A percentile compares a stretch with the other conserved stretches of the same genome.
phyloP scores from a whole-genome alignment of 1,140 invertebrate genomes.

The Hypothenemus hampei region DNA sequence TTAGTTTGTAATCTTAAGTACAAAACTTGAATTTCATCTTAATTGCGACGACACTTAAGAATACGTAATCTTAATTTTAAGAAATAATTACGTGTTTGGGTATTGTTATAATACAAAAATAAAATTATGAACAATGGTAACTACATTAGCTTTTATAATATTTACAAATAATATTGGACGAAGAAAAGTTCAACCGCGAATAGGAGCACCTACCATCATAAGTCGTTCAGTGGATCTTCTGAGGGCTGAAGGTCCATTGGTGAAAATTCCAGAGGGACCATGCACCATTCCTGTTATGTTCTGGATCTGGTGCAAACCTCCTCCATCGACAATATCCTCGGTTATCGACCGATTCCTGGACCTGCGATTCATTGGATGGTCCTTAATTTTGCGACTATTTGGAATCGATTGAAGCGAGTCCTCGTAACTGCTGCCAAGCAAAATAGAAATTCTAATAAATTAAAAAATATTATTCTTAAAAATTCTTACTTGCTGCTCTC shows the following conservation, averaged over 20 bases:
- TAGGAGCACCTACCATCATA: constrained; percentile 23
- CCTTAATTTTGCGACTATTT: constrained; percentile 20
- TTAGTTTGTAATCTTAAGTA: too few relatives aligned
- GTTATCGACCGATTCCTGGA: constrained; percentile 35
- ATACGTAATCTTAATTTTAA: too few relatives aligned
- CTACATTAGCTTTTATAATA: too few relatives aligned
- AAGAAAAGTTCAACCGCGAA: background rate
- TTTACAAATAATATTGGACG: background rate
- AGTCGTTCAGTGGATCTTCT: constrained; percentile 32
- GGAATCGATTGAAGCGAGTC: constrained; percentile 34
- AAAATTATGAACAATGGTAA: too few relatives aligned
- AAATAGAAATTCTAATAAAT: too few relatives aligned
- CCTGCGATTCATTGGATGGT: constrained; percentile 20
- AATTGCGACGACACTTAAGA: too few relatives aligned
- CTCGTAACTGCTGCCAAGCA: constrained; percentile 28
- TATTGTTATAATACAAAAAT: too few relatives aligned
- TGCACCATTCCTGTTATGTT: constrained; percentile 20
- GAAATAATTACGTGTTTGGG: too few relatives aligned
- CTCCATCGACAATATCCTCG: constrained; percentile 29
- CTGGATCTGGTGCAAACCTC: constrained; percentile 28
- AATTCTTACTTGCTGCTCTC: constrained; percentile 62
- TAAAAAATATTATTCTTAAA: too few relatives aligned
- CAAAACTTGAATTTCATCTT: too few relatives aligned
- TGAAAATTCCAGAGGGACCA: constrained; percentile 26
- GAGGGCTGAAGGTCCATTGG: constrained; percentile 30